A percentile compares a stretch with the other conserved stretches of the same genome.
Evolutionary conservation across 1,140 invertebrate species (phyloP).

Genomic region (Saccostrea echinata): DNA sequence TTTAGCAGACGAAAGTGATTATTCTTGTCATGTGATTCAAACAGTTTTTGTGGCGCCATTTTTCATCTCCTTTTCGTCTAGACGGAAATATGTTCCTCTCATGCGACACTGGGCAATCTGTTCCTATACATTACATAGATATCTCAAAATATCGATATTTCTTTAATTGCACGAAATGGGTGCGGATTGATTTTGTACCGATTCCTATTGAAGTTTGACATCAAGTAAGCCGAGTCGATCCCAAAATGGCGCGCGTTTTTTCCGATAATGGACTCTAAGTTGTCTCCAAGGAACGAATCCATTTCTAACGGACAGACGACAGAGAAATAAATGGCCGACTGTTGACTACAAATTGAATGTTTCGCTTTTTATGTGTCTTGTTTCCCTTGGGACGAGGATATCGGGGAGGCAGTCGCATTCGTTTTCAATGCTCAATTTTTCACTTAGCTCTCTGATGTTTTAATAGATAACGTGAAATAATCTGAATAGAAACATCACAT

Average conservation of each 20-base stretch:
- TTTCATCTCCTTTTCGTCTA: slow-evolving; percentile 22
- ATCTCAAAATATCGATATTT: slow-evolving; percentile 27
- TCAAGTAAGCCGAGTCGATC: not conserved
- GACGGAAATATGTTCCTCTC: not conserved
- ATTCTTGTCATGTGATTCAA: not conserved
- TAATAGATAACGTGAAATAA: slow-evolving; percentile 34
- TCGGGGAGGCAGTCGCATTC: not conserved
- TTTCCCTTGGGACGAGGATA: not conserved
- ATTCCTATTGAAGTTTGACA: slow-evolving; percentile 32
- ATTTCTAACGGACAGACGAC: slow-evolving; percentile 38
- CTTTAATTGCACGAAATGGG: slow-evolving; percentile 32
- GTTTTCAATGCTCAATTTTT: slow-evolving; percentile 16
- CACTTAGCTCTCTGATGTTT: slow-evolving; percentile 20
- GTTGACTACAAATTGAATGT: slow-evolving; percentile 34
- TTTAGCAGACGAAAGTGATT: not conserved
- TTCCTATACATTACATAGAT: slow-evolving; percentile 14
- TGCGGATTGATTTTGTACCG: slow-evolving; percentile 11
- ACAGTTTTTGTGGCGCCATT: slow-evolving; percentile 22
- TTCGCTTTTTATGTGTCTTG: slow-evolving; percentile 23
- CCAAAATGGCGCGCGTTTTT: slow-evolving; percentile 11
- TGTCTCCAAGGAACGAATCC: slow-evolving; percentile 29
- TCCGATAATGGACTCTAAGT: slow-evolving; percentile 10
- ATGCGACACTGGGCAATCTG: slow-evolving; percentile 9
- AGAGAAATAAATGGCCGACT: slow-evolving; percentile 29
- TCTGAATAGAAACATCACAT: slow-evolving; percentile 37